Evolutionary conservation across 2,113 vertebrate genomes (phyloP), one percentile per base, ranked within the genome.

Genomic region (Dendropsophus ebraccatus): DNA sequence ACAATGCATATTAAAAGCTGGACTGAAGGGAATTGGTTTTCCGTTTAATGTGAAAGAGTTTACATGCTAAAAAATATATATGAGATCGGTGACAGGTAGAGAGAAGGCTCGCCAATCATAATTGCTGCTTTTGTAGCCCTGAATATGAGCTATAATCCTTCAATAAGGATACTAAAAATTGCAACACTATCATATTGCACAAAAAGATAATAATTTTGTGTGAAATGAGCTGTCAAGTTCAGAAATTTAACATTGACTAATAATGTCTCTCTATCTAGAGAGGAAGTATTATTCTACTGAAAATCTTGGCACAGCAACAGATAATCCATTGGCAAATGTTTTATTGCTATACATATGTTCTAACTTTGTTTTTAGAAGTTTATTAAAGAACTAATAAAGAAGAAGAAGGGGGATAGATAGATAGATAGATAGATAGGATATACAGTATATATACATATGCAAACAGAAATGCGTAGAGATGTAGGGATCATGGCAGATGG

Each of bases 21-120:
- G 58, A 69, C 62, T 69, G 60, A 82, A 82, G 80, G 47, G 58
- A 82, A 82, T 69, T 67, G 80, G 45, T 67, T 82, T 81, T 65
- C 25, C 45, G 25, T 82, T 41, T 50, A 82, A 81, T 81, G 45
- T 47, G 45, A 69, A 81, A 19, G 30, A 50, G 60, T 50, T 81
- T 81, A 49, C 60, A 49, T 67, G 32, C 60, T 14, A 49, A 47
- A 50, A 81, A 81, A 49, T 41, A 81, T 16, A 69, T 67, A 81
- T 67, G 41, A 67, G 41, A 65, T 9, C 0, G 17, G 17, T 81
- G 62, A 81, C 45, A 81, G 37, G n/a, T 41, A 25, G 17, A 50
- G 25, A 67, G n/a, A 67, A 30, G 62, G 25, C 25, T 82, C 69
- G 50, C 41, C 60, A 32, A 49, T 82, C n/a, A 50, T 82, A 16